Evolutionary conservation across 2,888 invertebrate species (phyloP).

Genomic region (Lymantria dispar): DNA sequence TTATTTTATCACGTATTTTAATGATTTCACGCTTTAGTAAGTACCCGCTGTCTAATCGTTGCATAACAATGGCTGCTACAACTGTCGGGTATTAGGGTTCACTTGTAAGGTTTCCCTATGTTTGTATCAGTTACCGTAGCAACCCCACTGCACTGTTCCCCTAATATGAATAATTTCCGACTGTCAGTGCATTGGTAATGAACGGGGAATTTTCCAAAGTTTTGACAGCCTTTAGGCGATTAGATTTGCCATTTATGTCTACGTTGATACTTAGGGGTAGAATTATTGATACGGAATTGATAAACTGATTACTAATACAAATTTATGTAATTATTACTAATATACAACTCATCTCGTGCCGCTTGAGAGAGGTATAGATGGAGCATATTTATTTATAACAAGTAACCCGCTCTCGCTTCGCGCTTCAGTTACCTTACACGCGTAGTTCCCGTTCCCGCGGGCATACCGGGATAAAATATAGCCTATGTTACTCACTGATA

Average conservation of each 20-base stretch:
- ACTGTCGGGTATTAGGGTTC: conserved; percentile 19
- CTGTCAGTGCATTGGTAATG: conserved; percentile 41
- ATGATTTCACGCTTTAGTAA: conserved; percentile 15
- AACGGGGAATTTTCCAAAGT: conserved; percentile 24
- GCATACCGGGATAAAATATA: too few relatives aligned
- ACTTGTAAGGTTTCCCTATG: conserved; percentile 63
- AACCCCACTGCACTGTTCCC: conserved; percentile 53
- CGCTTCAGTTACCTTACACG: too few relatives aligned
- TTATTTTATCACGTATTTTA: conserved; percentile 11
- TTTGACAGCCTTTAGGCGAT: conserved; percentile 17
- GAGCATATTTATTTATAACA: too few relatives aligned
- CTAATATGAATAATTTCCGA: conserved; percentile 66
- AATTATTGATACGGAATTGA: neutral
- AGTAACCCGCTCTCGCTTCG: too few relatives aligned
- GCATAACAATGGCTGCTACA: conserved; percentile 30
- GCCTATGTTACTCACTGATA: too few relatives aligned
- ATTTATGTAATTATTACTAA: too few relatives aligned
- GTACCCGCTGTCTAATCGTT: conserved; percentile 33
- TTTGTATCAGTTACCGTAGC: conserved; percentile 67
- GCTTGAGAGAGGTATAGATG: too few relatives aligned
- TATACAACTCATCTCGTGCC: too few relatives aligned
- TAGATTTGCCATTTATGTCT: neutral
- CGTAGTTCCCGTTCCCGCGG: too few relatives aligned
- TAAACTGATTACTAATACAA: too few relatives aligned
- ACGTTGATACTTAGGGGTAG: neutral